Base-by-base conservation (phyloP, 2,113 vertebrate species). In the Pelodiscus sinensis region DNA sequence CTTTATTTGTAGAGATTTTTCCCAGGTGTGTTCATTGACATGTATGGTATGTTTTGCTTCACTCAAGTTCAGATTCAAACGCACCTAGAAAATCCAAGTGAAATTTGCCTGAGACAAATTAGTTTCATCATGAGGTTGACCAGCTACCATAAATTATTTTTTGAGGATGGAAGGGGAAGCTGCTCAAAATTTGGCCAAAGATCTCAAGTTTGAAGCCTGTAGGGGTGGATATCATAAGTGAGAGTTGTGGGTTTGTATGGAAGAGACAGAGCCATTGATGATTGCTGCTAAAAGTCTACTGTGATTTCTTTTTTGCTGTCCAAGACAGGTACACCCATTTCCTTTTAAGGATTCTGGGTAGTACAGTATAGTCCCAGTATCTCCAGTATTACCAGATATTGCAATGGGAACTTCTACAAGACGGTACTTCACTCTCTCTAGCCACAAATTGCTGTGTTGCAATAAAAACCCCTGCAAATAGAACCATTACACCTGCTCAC, bases 11-110 rank as follows among this genome's bases (percentile, higher is more conserved):
- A 89, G 54, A 79, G 11, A 12, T 89, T 16, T 88, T 79, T 92
- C 95, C 95, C 90, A 83, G 9, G 35, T 85, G 89, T 27, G 31
- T 91, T 94, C 95, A 94, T 94, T 96, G 94, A 96, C 92, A 92
- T 90, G 90, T 94, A 92, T 94, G 29, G 31, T 92, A 54, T 92
- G 58, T 96, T 95, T 95, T 16, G 85, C 90, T 95, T 93, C 13
- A 93, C 84, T 68, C 90, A 93, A 62, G 35, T 88, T 95, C 86
- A 86, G 22, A 90, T 94, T 86, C 87, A 94, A 88, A 93, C 83
- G 50, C 94, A 93, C 31, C 3, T 8, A 83, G 79, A 83, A 94
- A 81, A 19, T 54, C 35, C 21, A 44, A 24, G 38, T 44, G n/a
- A 75, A 75, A 75, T 6, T 44, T 75, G 71, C 71, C 35, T 24